Conservation (phyloP, 2,113 vertebrate species). For the Cyprinodon variegatus region DNA sequence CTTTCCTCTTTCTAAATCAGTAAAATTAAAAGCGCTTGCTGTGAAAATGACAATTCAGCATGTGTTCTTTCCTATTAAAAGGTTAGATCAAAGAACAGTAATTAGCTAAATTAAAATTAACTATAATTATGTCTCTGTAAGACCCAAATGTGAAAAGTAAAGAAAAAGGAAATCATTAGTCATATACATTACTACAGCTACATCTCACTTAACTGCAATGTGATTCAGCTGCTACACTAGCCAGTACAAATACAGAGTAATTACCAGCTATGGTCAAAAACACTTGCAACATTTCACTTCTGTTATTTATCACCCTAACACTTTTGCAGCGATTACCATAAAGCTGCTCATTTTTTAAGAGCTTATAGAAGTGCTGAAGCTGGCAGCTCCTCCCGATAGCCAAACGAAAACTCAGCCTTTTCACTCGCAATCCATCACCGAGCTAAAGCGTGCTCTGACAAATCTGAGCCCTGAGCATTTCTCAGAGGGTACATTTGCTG, state of each 20-base stretch:
- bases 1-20: constrained; percentile 8
- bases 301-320: constrained; percentile 34
- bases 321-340: constrained; percentile 40
- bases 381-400: constrained; percentile 52
- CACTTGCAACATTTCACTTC: constrained; percentile 15
- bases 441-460: constrained; percentile 43
- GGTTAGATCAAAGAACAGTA: neutral
- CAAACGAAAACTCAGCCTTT: constrained; percentile 63
- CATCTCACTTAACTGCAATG: constrained; percentile 1
- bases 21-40: constrained; percentile 5
- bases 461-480: constrained; percentile 53
- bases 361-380: constrained; percentile 60
- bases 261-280: constrained; percentile 19
- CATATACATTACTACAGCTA: neutral
- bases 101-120: constrained; percentile 11
- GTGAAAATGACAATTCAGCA: constrained; percentile 2
- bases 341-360: constrained; percentile 50
- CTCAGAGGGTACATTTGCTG: constrained; percentile 20
- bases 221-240: neutral
- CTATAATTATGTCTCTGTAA: neutral
- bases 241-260: neutral
- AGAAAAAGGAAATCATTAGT: neutral
- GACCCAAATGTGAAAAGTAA: neutral
- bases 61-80: neutral
- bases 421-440: constrained; percentile 53